Evolutionary conservation across 2,888 invertebrate species (phyloP).

Genomic region (Oscheius sp.): DNA sequence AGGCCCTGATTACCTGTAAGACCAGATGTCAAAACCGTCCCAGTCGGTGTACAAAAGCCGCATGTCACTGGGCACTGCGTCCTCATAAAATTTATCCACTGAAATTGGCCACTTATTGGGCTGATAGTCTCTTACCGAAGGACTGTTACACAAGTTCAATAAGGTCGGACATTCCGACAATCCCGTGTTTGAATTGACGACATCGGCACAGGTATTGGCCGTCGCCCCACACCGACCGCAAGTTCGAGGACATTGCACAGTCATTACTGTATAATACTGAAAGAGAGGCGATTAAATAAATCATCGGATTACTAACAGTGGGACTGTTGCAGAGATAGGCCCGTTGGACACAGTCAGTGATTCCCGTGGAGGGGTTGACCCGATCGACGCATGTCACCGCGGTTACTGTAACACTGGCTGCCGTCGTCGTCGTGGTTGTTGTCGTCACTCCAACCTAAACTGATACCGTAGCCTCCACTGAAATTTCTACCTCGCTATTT

Average conservation of each 20-base stretch:
- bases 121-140: not conserved
- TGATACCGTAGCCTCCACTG: not conserved
- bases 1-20: slow-evolving; percentile 7
- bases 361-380: slow-evolving; percentile 10
- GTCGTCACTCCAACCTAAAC: slow-evolving; percentile 20
- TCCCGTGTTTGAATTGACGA: slow-evolving; percentile 1
- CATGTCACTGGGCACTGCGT: slow-evolving; percentile 15
- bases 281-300: not conserved
- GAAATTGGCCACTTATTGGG: not conserved
- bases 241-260: slow-evolving; percentile 2
- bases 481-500: slow-evolving; percentile 3
- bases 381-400: not conserved
- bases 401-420: not conserved
- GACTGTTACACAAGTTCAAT: not conserved
- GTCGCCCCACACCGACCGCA: slow-evolving; percentile 3
- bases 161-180: slow-evolving; percentile 5
- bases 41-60: not conserved
- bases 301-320: not conserved
- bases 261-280: slow-evolving; percentile 13
- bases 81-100: slow-evolving; percentile 4
- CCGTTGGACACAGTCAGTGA: slow-evolving; percentile 4
- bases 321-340: slow-evolving; percentile 18
- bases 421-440: slow-evolving; percentile 20
- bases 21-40: not conserved
- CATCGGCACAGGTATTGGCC: not conserved